These are phyloP conservation scores for Eristalis tenax DNA, from an alignment of 2,888 invertebrate genomes.

Conservation along the genomic window DNA sequence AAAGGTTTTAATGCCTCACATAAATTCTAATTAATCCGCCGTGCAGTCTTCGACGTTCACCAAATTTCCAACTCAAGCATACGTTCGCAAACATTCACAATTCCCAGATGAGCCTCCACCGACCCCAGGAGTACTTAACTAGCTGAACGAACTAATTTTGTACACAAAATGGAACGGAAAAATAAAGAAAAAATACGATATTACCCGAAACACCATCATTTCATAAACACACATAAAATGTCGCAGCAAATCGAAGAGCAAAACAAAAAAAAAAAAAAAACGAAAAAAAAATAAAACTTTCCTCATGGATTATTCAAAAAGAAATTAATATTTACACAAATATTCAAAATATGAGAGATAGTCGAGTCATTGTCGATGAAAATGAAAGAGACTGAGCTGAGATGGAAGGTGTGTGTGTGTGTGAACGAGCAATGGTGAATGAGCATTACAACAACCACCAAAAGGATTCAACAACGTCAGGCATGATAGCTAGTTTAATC, in stretches of 20 bases:
- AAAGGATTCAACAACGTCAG: slow-evolving; percentile 29
- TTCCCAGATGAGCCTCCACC: slow-evolving; percentile 65
- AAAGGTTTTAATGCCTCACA: slow-evolving; percentile 23
- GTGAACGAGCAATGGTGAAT: neutral
- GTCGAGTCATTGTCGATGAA: slow-evolving; percentile 17
- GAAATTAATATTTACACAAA: slow-evolving; percentile 49
- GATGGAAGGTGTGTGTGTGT: neutral
- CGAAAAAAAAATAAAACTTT: slow-evolving; percentile 13
- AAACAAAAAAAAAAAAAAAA: slow-evolving; percentile 5
- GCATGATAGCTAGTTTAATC: slow-evolving; percentile 27
- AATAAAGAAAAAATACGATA: slow-evolving; percentile 23
- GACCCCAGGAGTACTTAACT: slow-evolving; percentile 37
- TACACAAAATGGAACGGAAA: slow-evolving; percentile 24
- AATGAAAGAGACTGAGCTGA: neutral
- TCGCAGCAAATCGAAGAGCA: slow-evolving; percentile 32
- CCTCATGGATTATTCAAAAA: slow-evolving; percentile 52
- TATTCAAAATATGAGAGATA: slow-evolving; percentile 14
- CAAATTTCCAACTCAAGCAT: slow-evolving; percentile 37
- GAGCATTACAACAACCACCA: slow-evolving; percentile 45
- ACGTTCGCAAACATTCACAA: slow-evolving; percentile 1
- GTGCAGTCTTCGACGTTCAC: slow-evolving; percentile 52
- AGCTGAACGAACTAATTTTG: slow-evolving; percentile 61
- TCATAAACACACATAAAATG: slow-evolving; percentile 44
- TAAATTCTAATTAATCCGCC: slow-evolving; percentile 39
- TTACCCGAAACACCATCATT: neutral